Percentiles rank a stretch among this genome's conserved stretches.
Conservation (phyloP, 92 coral and sea anemone genomes). For the Nematostella vectensis region DNA sequence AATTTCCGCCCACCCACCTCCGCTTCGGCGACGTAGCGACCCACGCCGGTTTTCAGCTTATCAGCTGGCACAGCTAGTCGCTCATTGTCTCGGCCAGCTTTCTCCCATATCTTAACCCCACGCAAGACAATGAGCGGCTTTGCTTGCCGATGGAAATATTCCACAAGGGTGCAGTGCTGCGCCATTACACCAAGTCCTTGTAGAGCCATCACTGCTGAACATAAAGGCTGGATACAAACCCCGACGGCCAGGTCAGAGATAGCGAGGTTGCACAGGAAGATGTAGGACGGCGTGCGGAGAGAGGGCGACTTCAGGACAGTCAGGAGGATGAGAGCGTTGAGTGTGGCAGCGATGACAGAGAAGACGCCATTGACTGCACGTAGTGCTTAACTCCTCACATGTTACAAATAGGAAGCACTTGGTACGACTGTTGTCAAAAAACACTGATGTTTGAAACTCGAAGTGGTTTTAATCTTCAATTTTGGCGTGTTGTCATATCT, state of each 20-base stretch:
- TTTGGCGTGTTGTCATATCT: too few relatives aligned
- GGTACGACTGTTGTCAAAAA: too few relatives aligned
- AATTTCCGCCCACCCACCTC: too few relatives aligned
- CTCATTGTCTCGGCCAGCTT: too few relatives aligned
- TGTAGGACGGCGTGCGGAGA: not conserved
- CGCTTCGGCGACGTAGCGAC: too few relatives aligned
- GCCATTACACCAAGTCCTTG: not conserved
- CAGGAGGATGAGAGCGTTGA: not conserved
- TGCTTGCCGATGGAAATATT: too few relatives aligned
- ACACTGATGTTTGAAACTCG: too few relatives aligned
- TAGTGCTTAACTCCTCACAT: not conserved
- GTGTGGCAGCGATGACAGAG: not conserved
- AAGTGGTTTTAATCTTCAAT: too few relatives aligned
- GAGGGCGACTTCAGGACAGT: constrained; percentile 1
- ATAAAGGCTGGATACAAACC: not conserved
- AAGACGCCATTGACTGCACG: constrained; percentile 1
- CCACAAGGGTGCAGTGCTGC: not conserved
- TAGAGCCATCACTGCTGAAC: not conserved
- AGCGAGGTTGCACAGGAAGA: constrained; percentile 1
- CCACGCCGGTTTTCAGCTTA: too few relatives aligned
- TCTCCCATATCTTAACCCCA: too few relatives aligned
- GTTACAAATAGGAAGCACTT: not conserved
- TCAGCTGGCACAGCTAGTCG: too few relatives aligned
- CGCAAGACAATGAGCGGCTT: too few relatives aligned
- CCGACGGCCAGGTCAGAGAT: constrained; percentile 5